Evolutionary conservation across 2,113 vertebrate species (phyloP).

Genomic region (Phylloscopus trochiloides): DNA sequence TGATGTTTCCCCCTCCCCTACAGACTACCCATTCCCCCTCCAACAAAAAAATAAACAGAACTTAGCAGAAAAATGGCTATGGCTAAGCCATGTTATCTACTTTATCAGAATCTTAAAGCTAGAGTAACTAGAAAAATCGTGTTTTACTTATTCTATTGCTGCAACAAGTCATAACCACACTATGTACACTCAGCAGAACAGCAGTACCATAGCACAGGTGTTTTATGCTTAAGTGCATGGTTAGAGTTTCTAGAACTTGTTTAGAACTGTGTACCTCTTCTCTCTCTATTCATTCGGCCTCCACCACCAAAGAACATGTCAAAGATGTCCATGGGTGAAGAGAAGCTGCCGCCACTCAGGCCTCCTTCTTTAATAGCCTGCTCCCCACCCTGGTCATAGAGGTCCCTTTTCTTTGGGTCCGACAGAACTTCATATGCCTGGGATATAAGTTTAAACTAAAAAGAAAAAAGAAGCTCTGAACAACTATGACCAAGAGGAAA

Average conservation of each 20-base stretch:
- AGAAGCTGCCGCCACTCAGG: constrained; percentile 81
- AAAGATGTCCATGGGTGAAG: constrained; percentile 96
- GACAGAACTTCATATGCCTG: constrained; percentile 98
- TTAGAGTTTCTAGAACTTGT: constrained; percentile 59
- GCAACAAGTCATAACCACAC: not conserved
- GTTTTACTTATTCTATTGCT: constrained; percentile 1
- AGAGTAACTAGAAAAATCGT: not conserved
- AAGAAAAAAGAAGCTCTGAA: constrained; percentile 63
- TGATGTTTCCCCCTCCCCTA: constrained; percentile 23
- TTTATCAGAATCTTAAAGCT: constrained; percentile 3
- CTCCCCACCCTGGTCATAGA: constrained; percentile 97
- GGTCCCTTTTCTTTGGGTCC: constrained; percentile 90
- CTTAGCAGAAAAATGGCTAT: not conserved
- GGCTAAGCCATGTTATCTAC: not conserved
- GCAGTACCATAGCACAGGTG: constrained; percentile 14
- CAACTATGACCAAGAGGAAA: constrained; percentile 49
- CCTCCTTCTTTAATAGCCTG: constrained; percentile 97
- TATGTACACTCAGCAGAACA: constrained; percentile 36
- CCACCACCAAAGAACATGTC: constrained; percentile 99
- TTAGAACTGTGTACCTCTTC: constrained; percentile 82
- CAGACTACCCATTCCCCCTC: not conserved
- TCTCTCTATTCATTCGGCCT: constrained; percentile 91
- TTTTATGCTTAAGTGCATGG: constrained; percentile 37
- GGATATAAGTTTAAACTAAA: constrained; percentile 97
- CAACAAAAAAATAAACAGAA: not conserved